Base-by-base conservation (phyloP, 2,797 vertebrate species). In the Labeo calbasu region DNA sequence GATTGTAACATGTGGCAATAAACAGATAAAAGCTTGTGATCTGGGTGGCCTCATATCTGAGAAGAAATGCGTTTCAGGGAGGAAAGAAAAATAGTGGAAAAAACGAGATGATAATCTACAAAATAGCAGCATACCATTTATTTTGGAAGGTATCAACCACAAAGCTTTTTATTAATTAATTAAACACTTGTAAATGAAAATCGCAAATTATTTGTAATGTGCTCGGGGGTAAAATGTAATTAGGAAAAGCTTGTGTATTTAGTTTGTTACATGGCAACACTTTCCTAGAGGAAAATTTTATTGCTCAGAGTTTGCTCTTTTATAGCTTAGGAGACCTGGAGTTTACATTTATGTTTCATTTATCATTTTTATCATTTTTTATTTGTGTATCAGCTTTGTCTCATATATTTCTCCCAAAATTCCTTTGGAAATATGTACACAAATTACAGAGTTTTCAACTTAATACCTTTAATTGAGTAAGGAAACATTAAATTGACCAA, bases 241-340 rank as follows among this genome's bases (percentile, higher is more conserved):
- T 77, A 48, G 5, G 5, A 28, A 78, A 78, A 50, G 76, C 5
- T 12, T 65, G 59, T 48, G 43, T 78, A 65, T 65, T 78, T 65
- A 32, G 10, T 15, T 59, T 63, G 76, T 78, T 78, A 63, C 43
- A 78, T 78, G 43, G 76, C 59, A 50, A 78, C 59, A 28, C n/a
- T 65, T 78, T 48, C 15, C 59, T 10, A 25, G 17, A 78, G 76
- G 57, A 78, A 65, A 3, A 32, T 28, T 32, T 51, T 78, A 21
- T 28, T 65, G 59, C 59, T 50, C 55, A 11, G 13, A 43, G 55
- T 61, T 23, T 25, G 21, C 13, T 15, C 53, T 77, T 61, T 61
- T 40, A 25, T 25, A 46, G 55, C 21, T 40, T 40, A 43, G 32
- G 13, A 23, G 36, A 43, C 32, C 14, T 50, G n/a, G 59, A 50